Base-by-base conservation (phyloP, 2,888 invertebrate species). In the Eumacrocentrus americanus region DNA sequence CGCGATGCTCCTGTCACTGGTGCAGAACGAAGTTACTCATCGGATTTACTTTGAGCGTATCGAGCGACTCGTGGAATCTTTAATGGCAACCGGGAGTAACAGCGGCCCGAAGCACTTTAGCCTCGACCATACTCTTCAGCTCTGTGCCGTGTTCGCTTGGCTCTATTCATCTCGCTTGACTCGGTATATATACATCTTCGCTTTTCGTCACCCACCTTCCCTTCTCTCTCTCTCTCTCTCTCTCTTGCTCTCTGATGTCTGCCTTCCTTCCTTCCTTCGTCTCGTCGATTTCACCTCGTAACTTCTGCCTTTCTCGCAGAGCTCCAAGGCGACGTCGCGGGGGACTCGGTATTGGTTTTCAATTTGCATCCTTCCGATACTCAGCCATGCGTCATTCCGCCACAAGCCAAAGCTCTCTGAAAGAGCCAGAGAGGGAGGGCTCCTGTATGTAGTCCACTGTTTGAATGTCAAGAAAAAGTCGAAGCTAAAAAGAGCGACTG, bases 291-390 rank as follows among this genome's bases (percentile, higher is more conserved):
- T 58, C 51, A 58, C 44, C 38, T 29, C 16, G 22, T 47, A 56
- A 56, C 55, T 56, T 50, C 46, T 37, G 46, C 40, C 20, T 38
- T 51, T 11, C 25, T 46, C 11, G 12, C 23, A 23, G 23, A 5
- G 37, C n/a, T 23, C 35, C 23, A 47, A 18, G 23, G 38, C 4
- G 38, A 25, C 22, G 18, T 38, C 25, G 38, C 52, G 18, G 55
- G 47, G 16, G n/a, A 23, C 7, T 23, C 14, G 65, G 66, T 74
- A 76, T 77, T 69, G 74, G 73, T 73, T 75, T 77, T 76, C 72
- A 72, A 77, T 77, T 76, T 75, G 71, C 72, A 70, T 72, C 72
- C 69, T 63, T 65, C 67, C 69, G 60, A 67, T 70, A 69, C 65
- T 67, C 65, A 66, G 25, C 63, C 60, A 62, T 71, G 70, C 69